Evolutionary conservation across 2,113 vertebrate species (phyloP).

Genomic region (Corythaixoides concolor): DNA sequence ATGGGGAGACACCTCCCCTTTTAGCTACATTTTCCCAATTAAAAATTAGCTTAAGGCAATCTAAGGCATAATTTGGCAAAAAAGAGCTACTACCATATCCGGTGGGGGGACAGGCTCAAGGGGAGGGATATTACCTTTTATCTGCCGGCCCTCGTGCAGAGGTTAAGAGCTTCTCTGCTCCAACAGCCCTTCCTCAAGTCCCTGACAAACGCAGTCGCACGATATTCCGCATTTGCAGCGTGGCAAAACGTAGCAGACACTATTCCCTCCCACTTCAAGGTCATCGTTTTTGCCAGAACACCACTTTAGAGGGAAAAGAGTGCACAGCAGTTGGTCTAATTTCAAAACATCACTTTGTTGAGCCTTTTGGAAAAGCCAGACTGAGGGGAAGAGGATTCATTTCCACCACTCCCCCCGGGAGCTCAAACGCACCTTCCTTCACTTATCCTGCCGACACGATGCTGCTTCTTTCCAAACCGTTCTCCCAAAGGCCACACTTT

Average conservation of each 20-base stretch:
- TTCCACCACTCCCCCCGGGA: accelerated
- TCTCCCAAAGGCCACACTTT: background rate
- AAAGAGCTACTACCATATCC: background rate
- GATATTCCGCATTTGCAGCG: background rate
- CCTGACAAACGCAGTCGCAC: background rate
- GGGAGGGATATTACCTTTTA: background rate
- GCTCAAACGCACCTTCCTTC: background rate
- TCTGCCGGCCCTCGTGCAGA: accelerated
- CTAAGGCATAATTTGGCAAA: background rate
- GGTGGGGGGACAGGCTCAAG: background rate
- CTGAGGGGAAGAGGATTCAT: background rate
- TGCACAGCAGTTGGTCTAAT: background rate
- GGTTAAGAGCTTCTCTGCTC: background rate
- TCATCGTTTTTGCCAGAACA: background rate
- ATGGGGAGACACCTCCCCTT: background rate
- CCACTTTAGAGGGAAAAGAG: background rate
- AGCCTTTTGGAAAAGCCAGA: background rate
- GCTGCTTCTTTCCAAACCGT: background rate
- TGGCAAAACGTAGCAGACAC: accelerated
- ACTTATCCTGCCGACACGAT: accelerated
- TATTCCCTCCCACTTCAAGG: background rate
- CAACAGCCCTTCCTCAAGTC: background rate
- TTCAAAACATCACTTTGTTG: background rate
- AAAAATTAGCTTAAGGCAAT: background rate
- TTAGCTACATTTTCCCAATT: background rate